These are phyloP conservation scores for Megalopta genalis DNA, from an alignment of 1,140 invertebrate species.

Conservation along the genomic window DNA sequence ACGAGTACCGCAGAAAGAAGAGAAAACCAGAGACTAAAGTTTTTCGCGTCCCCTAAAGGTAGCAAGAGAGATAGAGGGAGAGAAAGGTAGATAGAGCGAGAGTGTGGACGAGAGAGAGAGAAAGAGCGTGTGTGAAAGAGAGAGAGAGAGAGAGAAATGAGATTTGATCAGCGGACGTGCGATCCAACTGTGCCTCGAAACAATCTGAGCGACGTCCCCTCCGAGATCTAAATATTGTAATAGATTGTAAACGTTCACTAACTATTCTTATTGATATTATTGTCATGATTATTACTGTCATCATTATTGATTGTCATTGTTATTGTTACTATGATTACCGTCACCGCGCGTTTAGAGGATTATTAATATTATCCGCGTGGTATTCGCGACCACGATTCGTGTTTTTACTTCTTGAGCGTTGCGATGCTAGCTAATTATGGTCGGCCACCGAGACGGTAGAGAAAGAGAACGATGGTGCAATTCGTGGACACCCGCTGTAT, in stretches of 20 bases:
- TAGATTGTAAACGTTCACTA: conserved; percentile 56
- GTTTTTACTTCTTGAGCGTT: conserved; percentile 47
- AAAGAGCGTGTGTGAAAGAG: too few species aligned
- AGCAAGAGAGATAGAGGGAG: too few species aligned
- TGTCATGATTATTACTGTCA: conserved; percentile 60
- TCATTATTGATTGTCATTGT: conserved; percentile 56
- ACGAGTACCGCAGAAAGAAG: neutral
- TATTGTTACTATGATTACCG: conserved; percentile 59
- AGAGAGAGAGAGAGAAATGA: too few species aligned
- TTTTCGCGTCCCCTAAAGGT: neutral
- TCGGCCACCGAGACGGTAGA: neutral
- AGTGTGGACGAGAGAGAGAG: too few species aligned
- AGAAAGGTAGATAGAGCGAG: too few species aligned
- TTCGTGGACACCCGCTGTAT: conserved; percentile 19
- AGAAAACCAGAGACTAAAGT: neutral
- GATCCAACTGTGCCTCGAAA: conserved; percentile 50
- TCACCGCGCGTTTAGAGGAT: conserved; percentile 39
- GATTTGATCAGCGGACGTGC: conserved; percentile 23
- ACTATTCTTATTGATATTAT: conserved; percentile 68
- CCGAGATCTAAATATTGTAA: conserved; percentile 44
- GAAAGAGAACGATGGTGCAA: neutral
- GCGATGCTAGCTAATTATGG: conserved; percentile 12
- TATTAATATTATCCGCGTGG: conserved; percentile 22
- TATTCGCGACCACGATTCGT: conserved; percentile 38
- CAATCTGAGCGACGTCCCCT: conserved; percentile 57